Percentiles rank a stretch among this genome's conserved stretches.
Evolutionary conservation across 2,113 vertebrate genomes (phyloP).

Genomic region (Sceloporus undulatus): DNA sequence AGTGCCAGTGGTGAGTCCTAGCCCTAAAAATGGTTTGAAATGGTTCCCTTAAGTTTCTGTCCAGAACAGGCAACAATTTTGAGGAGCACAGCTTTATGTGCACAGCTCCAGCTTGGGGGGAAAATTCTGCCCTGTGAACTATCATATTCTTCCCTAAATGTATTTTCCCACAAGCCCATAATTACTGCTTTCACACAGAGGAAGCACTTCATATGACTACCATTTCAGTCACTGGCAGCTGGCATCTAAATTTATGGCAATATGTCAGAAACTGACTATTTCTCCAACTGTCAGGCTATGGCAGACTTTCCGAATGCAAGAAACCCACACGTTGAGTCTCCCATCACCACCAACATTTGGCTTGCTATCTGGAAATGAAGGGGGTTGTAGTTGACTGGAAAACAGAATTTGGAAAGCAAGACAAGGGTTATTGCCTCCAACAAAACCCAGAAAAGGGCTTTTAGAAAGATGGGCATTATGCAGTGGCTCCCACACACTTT

Average conservation of each 20-base stretch:
- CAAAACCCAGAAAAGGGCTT: not conserved
- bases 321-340: not conserved
- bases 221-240: not conserved
- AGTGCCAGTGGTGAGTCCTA: not conserved
- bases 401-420: not conserved
- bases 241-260: not conserved
- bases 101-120: not conserved
- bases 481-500: not conserved
- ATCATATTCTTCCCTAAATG: not conserved
- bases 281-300: not conserved
- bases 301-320: not conserved
- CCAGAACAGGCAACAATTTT: too few relatives aligned
- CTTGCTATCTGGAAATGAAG: not conserved
- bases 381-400: not conserved
- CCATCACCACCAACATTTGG: not conserved
- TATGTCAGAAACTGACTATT: not conserved
- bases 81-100: too few relatives aligned
- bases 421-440: not conserved
- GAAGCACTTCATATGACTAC: not conserved
- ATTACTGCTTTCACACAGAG: not conserved
- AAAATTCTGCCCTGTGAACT: not conserved
- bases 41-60: too few relatives aligned
- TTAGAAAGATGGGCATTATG: not conserved
- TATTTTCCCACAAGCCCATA: not conserved
- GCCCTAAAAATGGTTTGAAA: too few relatives aligned